Evolutionary conservation across 2,797 vertebrate genomes (phyloP).

Genomic region (Protonibea diacanthus): DNA sequence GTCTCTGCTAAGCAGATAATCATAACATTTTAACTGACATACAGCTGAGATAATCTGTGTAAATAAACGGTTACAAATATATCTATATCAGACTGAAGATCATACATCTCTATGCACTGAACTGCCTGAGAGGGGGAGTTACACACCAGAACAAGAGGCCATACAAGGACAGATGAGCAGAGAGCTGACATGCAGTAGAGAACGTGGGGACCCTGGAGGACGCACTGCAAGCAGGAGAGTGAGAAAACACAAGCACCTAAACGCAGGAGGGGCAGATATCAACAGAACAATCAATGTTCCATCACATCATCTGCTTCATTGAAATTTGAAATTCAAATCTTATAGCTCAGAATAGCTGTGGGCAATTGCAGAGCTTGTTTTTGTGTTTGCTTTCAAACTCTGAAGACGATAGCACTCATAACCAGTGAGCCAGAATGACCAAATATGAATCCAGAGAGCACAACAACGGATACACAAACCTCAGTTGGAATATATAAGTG

Average conservation of each 20-base stretch:
- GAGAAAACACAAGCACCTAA: conserved; percentile 1
- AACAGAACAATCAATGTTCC: conserved; percentile 2
- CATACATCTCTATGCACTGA: background rate
- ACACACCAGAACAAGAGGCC: conserved; percentile 1
- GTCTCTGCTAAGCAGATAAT: background rate
- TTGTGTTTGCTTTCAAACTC: conserved; percentile 1
- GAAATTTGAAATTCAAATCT: conserved; percentile 48
- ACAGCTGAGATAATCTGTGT: background rate
- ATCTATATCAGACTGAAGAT: background rate
- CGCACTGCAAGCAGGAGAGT: background rate
- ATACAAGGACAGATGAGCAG: conserved; percentile 10
- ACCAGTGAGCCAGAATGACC: background rate
- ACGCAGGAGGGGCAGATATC: background rate
- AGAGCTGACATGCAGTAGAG: background rate
- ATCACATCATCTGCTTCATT: background rate
- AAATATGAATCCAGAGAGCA: conserved; percentile 1
- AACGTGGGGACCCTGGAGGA: background rate
- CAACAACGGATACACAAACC: background rate
- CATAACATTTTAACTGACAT: background rate
- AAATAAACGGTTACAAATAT: no score
- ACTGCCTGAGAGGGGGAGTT: background rate
- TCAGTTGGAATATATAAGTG: background rate
- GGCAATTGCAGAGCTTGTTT: background rate
- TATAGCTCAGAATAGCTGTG: background rate
- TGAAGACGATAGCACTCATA: background rate